Evolutionary conservation across 2,888 invertebrate species (phyloP).

Genomic region (Drosophila ezoana): DNA sequence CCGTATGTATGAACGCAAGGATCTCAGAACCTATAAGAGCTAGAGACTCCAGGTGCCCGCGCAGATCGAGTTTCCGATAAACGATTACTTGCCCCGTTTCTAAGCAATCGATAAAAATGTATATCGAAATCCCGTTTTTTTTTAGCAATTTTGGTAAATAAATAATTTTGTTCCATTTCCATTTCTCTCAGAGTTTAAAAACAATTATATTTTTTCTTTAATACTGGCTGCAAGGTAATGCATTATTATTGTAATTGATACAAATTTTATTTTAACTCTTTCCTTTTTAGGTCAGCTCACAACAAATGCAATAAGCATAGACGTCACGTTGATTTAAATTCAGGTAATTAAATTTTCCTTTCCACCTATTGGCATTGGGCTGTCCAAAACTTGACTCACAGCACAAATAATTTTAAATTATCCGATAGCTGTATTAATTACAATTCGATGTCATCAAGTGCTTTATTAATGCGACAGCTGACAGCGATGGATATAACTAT

Average conservation of each 20-base stretch:
- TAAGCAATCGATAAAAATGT: no score
- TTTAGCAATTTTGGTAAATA: no score
- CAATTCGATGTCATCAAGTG: slow-evolving; percentile 30
- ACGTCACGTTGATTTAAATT: slow-evolving; percentile 22
- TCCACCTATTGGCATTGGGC: slow-evolving; percentile 3
- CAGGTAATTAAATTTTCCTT: slow-evolving; percentile 62
- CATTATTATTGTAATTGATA: background rate
- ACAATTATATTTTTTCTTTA: background rate
- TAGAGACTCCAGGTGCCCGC: no score
- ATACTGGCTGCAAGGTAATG: background rate
- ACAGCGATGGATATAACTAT: slow-evolving; percentile 16
- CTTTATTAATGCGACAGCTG: slow-evolving; percentile 32
- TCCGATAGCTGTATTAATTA: slow-evolving; percentile 41
- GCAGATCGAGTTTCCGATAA: no score
- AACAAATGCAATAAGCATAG: slow-evolving; percentile 27
- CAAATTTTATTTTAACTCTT: slow-evolving; percentile 5
- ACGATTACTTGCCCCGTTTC: no score
- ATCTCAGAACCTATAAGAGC: no score
- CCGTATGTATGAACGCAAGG: no score
- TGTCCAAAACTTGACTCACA: slow-evolving; percentile 9
- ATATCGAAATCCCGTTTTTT: no score
- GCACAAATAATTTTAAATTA: slow-evolving; percentile 11
- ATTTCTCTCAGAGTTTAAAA: no score
- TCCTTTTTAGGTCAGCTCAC: slow-evolving; percentile 42
- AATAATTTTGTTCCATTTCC: no score